A percentile compares a stretch with the other conserved stretches of the same genome.
Conservation (phyloP, 2,888 invertebrate species). For the Cerastis leucographa region DNA sequence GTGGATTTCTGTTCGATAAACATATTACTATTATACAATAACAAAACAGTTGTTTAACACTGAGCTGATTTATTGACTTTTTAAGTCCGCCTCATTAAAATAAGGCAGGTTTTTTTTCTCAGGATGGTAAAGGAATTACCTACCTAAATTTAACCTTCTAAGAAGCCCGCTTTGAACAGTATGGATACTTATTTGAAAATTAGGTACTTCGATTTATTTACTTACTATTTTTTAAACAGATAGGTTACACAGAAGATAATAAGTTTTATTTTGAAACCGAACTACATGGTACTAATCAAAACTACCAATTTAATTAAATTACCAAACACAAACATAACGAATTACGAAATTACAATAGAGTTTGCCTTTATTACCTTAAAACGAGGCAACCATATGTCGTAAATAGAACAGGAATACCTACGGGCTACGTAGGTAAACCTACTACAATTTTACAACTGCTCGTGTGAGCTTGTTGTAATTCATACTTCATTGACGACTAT, state of each 20-base stretch:
- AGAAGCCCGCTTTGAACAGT: not conserved
- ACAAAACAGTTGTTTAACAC: constrained; percentile 28
- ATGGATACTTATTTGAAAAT: not conserved
- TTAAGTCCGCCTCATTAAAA: not conserved
- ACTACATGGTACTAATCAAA: not conserved
- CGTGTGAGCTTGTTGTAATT: constrained; percentile 61
- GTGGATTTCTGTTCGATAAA: constrained; percentile 66
- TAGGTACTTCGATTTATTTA: not conserved
- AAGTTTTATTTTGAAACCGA: not conserved
- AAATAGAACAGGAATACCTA: constrained; percentile 44
- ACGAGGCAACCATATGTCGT: constrained; percentile 30
- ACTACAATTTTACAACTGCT: constrained; percentile 51
- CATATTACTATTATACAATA: constrained; percentile 41
- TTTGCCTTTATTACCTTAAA: not conserved
- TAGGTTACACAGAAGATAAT: not conserved
- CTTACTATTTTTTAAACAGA: not conserved
- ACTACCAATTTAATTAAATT: not conserved
- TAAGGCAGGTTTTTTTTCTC: not conserved
- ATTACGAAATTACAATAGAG: not conserved
- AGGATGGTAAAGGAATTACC: not conserved
- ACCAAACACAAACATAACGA: not conserved
- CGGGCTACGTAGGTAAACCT: constrained; percentile 16
- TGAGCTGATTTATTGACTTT: constrained; percentile 18
- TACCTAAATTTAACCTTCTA: constrained; percentile 7
- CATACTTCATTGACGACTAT: constrained; percentile 78